A percentile compares a stretch with the other conserved stretches of the same genome.
These are phyloP conservation scores for Pterophyllum scalare DNA, from an alignment of 2,113 vertebrate genomes.

Conservation along the genomic window DNA sequence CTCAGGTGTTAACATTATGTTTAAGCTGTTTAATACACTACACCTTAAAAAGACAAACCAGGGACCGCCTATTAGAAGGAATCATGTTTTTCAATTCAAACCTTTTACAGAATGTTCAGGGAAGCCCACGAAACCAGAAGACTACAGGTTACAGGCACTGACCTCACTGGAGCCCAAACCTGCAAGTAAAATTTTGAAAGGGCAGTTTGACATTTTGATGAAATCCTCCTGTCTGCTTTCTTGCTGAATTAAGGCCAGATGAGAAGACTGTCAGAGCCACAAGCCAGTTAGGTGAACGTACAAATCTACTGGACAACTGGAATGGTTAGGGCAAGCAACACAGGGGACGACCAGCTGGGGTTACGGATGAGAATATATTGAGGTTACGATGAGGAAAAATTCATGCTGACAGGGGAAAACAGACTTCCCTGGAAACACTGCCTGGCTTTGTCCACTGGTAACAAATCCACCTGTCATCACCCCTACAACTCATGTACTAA, in stretches of 20 bases:
- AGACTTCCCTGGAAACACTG: not conserved
- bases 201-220: constrained; percentile 8
- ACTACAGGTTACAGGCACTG: constrained; percentile 2
- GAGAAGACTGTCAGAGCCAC: not conserved
- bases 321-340: no score
- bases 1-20: not conserved
- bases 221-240: constrained; percentile 3
- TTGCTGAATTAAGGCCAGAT: not conserved
- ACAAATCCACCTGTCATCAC: not conserved
- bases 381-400: not conserved
- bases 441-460: not conserved
- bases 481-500: not conserved
- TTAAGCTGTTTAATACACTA: constrained; percentile 1
- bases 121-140: not conserved
- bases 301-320: not conserved
- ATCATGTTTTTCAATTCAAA: not conserved
- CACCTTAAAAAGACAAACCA: constrained; percentile 18
- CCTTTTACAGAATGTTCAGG: constrained; percentile 1
- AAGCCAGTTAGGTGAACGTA: not conserved
- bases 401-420: not conserved
- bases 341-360: not conserved
- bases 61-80: not conserved
- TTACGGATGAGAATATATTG: not conserved
- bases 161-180: constrained; percentile 21
- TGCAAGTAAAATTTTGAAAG: not conserved